These are phyloP conservation scores for Phaedon cochleariae DNA, from an alignment of 2,888 invertebrate genomes.

Conservation along the genomic window DNA sequence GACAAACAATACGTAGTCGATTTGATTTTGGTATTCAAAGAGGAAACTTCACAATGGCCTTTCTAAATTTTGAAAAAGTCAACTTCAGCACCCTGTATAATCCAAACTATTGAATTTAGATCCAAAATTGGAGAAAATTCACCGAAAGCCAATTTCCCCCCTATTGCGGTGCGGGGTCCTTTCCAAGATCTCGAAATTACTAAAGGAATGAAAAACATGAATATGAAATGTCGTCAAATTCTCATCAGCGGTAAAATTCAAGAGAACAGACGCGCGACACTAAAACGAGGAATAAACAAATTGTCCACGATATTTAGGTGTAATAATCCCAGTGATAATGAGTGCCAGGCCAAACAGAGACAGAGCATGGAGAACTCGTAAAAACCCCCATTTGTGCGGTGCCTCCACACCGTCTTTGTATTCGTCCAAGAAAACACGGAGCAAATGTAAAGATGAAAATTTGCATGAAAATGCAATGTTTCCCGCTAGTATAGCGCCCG, in stretches of 20 bases:
- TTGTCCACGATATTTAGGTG: constrained; percentile 5
- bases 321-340: constrained; percentile 49
- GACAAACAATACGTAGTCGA: too few species aligned
- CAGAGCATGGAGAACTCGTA: constrained; percentile 41
- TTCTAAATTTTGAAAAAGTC: too few species aligned
- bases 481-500: constrained; percentile 55
- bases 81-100: too few species aligned
- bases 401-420: constrained; percentile 53
- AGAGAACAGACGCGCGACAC: neutral
- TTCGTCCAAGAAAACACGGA: constrained; percentile 59
- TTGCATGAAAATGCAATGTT: constrained; percentile 60
- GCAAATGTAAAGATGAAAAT: constrained; percentile 61
- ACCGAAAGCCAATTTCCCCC: too few species aligned
- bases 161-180: too few species aligned
- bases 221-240: neutral
- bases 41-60: too few species aligned
- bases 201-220: neutral
- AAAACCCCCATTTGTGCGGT: constrained; percentile 52
- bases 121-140: too few species aligned
- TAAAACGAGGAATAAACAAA: neutral
- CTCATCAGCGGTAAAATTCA: neutral
- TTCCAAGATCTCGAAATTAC: too few species aligned
- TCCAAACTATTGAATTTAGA: too few species aligned
- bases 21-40: too few species aligned
- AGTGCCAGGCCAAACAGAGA: constrained; percentile 48